Evolutionary conservation across 1,140 invertebrate genomes (phyloP).

Genomic region (Pogonus chalceus): DNA sequence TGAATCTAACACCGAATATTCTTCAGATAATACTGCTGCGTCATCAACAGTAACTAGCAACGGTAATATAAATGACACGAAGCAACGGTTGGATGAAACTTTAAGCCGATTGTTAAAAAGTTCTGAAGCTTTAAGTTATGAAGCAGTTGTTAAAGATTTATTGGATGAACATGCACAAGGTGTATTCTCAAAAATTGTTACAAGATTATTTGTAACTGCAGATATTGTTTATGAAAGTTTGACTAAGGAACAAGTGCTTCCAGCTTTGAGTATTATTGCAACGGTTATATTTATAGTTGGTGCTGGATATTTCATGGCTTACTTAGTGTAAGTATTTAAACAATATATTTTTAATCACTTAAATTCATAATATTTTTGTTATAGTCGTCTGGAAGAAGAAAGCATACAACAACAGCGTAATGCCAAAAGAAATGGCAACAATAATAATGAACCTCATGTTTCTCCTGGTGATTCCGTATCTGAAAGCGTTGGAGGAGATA

Average conservation of each 20-base stretch:
- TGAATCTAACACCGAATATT: conserved; percentile 32
- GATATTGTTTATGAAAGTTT: conserved; percentile 67
- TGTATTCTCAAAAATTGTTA: conserved; percentile 58
- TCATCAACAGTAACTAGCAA: conserved; percentile 38
- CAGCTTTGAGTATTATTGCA: conserved; percentile 68
- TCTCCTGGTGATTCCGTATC: background rate
- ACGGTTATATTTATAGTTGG: conserved; percentile 71
- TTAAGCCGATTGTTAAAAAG: conserved; percentile 60
- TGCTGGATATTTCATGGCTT: conserved; percentile 80
- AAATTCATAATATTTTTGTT: conserved; percentile 16
- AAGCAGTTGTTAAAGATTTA: conserved; percentile 57
- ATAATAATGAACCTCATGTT: conserved; percentile 35
- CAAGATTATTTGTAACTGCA: conserved; percentile 54
- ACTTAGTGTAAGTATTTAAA: conserved; percentile 59
- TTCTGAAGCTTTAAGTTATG: conserved; percentile 59
- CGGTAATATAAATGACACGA: conserved; percentile 58
- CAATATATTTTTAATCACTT: conserved; percentile 9
- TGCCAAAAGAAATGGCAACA: conserved; percentile 27
- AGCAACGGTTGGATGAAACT: conserved; percentile 57
- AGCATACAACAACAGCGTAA: conserved; percentile 52
- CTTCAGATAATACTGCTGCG: conserved; percentile 23
- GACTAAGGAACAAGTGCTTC: conserved; percentile 70
- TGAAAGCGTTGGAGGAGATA: conserved; percentile 27
- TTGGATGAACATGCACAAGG: conserved; percentile 66
- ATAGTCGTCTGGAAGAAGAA: conserved; percentile 68